Conservation (phyloP, 2,888 invertebrate species). For the Drosophila ustulata region DNA sequence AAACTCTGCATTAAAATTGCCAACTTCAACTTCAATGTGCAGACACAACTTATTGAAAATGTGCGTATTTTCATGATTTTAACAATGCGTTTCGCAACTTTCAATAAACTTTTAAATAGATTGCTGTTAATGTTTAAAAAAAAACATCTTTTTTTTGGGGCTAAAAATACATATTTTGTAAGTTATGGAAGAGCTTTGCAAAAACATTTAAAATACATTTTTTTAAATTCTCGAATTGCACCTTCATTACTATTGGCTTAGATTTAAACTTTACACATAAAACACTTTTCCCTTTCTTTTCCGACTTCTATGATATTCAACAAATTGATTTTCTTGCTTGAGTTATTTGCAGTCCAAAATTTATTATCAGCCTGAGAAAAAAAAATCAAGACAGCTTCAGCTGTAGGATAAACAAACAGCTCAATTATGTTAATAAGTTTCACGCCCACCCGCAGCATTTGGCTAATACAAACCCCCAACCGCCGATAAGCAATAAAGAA, state of each 20-base stretch:
- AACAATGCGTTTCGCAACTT: slow-evolving; percentile 15
- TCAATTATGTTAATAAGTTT: slow-evolving; percentile 81
- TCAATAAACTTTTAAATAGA: neutral
- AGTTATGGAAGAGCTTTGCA: neutral
- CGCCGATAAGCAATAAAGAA: slow-evolving; percentile 22
- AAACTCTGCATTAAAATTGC: slow-evolving; percentile 39
- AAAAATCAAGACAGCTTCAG: slow-evolving; percentile 27
- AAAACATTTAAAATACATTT: neutral
- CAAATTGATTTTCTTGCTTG: neutral
- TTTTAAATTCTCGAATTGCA: too few species aligned
- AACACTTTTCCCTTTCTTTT: too few species aligned
- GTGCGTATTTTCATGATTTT: slow-evolving; percentile 15
- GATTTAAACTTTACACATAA: too few species aligned
- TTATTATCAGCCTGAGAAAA: slow-evolving; percentile 31
- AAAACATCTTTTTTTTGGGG: neutral
- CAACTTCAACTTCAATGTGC: slow-evolving; percentile 30
- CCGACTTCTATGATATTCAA: neutral
- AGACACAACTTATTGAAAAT: slow-evolving; percentile 18
- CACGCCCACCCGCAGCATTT: slow-evolving; percentile 72
- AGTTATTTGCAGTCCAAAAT: slow-evolving; percentile 20
- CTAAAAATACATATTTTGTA: neutral
- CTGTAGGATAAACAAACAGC: slow-evolving; percentile 67
- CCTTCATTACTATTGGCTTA: too few species aligned
- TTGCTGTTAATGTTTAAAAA: neutral
- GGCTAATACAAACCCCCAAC: slow-evolving; percentile 43